Conservation (phyloP, 2,113 vertebrate species). For the Ciconia boyciana region DNA sequence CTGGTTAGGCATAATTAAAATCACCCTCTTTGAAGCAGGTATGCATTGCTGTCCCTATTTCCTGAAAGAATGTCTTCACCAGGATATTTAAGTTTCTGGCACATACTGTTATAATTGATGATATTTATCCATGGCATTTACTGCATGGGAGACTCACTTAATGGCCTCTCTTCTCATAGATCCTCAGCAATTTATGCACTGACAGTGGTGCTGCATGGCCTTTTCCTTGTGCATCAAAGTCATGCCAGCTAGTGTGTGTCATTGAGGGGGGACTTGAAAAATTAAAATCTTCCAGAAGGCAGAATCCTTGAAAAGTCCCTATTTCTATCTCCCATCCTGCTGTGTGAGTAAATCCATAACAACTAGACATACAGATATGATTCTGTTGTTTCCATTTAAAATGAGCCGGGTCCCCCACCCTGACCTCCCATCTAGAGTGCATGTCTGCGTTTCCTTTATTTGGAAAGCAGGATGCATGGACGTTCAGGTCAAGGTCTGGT, state of each 20-base stretch:
- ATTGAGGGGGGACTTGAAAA: background rate
- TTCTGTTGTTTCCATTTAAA: background rate
- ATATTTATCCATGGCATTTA: background rate
- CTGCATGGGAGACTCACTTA: background rate
- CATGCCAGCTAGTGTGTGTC: background rate
- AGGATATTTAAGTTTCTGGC: background rate
- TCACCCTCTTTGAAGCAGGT: background rate
- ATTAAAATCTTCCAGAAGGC: background rate
- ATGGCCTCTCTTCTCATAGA: background rate
- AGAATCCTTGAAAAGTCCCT: background rate
- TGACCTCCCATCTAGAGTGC: background rate
- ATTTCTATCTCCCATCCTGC: background rate
- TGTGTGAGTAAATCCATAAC: background rate
- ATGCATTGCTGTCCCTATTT: background rate
- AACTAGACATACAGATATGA: background rate
- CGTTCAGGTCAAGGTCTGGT: background rate
- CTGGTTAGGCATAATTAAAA: background rate
- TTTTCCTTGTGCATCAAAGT: background rate
- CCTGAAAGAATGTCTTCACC: background rate
- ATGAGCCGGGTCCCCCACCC: background rate
- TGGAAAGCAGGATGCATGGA: background rate
- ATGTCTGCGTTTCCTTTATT: background rate
- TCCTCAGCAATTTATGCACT: background rate
- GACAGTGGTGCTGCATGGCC: background rate
- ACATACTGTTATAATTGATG: background rate